A percentile compares a stretch with the other conserved stretches of the same genome.
Conservation (phyloP, 2,888 invertebrate genomes). For the Poecilus cupreus region DNA sequence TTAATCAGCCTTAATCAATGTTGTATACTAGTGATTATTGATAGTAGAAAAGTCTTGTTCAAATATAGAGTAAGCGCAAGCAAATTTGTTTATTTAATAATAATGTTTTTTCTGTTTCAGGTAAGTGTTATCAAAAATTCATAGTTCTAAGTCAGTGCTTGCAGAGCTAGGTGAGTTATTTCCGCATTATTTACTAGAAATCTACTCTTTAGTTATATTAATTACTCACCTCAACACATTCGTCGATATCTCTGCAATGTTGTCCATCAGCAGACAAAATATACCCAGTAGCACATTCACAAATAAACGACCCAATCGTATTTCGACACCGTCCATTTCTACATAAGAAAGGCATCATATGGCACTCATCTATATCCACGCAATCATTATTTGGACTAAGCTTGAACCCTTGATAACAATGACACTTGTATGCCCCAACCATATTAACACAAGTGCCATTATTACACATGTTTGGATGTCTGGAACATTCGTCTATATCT, state of each 20-base stretch:
- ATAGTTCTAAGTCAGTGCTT: no score
- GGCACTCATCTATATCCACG: slow-evolving; percentile 88
- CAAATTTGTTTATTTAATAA: no score
- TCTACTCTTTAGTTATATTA: slow-evolving; percentile 3
- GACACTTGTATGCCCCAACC: slow-evolving; percentile 82
- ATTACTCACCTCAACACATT: slow-evolving; percentile 79
- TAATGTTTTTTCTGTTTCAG: no score
- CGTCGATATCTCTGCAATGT: slow-evolving; percentile 87
- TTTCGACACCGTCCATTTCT: slow-evolving; percentile 90
- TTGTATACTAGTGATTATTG: no score
- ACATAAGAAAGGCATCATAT: slow-evolving; percentile 88
- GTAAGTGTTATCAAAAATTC: no score
- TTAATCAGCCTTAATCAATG: no score
- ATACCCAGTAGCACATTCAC: slow-evolving; percentile 89
- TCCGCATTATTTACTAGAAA: no score
- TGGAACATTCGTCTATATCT: slow-evolving; percentile 83
- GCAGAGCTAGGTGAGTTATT: no score
- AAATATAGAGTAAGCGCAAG: no score
- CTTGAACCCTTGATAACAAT: slow-evolving; percentile 85
- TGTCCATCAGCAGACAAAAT: slow-evolving; percentile 83
- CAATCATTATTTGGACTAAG: slow-evolving; percentile 87
- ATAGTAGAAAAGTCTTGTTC: no score
- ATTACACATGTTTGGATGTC: slow-evolving; percentile 84
- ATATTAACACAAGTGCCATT: slow-evolving; percentile 86
- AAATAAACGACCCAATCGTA: slow-evolving; percentile 85